Base-by-base conservation (phyloP, 2,888 invertebrate species). In the Hanleya hanleyi region DNA sequence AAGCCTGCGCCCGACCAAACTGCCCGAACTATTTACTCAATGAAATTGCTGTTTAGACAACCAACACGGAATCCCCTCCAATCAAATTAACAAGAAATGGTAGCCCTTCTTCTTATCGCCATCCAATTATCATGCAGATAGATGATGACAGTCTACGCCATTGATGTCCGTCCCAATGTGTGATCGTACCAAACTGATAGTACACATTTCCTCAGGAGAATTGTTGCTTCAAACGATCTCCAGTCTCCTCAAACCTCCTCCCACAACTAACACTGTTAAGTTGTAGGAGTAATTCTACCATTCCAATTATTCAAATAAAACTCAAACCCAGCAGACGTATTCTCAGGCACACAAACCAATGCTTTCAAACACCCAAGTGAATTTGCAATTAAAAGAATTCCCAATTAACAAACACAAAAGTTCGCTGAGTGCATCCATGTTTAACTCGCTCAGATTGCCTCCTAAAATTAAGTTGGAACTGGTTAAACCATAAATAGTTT, bases 1-100 rank as follows among this genome's bases (percentile, higher is more conserved):
- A 4, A 26, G 32, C 22, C 29, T 57, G 22, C 29, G 29, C 57
- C 3, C 29, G 32, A 26, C 57, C 57, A 57, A 18, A 57, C 57
- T 57, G 15, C 22, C 57, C 4, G 3, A 26, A 2, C 7, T 57
- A 32, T 57, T 57, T 57, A 26, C 57, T 29, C 29, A 57, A 26
- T 57, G 57, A 57, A 57, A 57, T 57, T 57, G 57, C 22, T 57
- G 57, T 57, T 57, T 57, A 57, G 57, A 57, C 32, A 57, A 29
- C 32, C 57, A 29, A 32, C 4, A 18, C 15, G 57, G 57, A 57
- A 29, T 57, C 32, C 57, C 32, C 57, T 29, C 57, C 57, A 57
- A 57, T 57, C 57, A 57, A 29, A 57, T 57, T 57, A 57, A 57
- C 22, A 57, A 29, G 57, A 57, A 57, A 57, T 29, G 22, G 57